phyloP scores from a whole-genome alignment of 2,113 vertebrate species.

The Nothobranchius furzeri region DNA sequence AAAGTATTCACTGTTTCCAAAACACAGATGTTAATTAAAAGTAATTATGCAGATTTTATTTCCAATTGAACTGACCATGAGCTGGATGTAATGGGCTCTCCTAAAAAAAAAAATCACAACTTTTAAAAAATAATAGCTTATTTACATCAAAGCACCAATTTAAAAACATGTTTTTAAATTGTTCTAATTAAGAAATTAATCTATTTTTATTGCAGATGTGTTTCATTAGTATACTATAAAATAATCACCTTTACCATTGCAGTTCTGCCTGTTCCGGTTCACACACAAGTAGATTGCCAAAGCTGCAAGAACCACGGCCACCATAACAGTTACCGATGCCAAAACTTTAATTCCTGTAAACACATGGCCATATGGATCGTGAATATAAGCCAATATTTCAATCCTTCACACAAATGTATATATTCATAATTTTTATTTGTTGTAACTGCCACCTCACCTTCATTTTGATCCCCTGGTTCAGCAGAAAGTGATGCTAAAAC shows the following conservation, averaged over 20 bases:
- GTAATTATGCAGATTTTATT: background rate
- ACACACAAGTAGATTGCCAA: constrained; percentile 65
- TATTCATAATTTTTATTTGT: background rate
- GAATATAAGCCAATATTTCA: background rate
- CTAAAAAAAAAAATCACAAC: constrained; percentile 26
- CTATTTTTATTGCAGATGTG: no score
- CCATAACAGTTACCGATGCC: constrained; percentile 60
- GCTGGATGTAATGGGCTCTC: constrained; percentile 22
- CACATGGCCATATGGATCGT: no score
- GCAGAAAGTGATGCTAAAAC: constrained; percentile 41
- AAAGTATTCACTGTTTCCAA: background rate
- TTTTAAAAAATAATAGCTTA: no score
- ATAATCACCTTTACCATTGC: constrained; percentile 63
- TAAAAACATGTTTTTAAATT: no score
- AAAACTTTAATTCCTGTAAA: constrained; percentile 66
- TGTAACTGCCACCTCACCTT: constrained; percentile 38
- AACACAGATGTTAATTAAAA: background rate
- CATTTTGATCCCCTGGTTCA: constrained; percentile 19
- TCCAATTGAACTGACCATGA: constrained; percentile 44
- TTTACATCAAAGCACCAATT: no score
- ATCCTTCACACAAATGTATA: no score
- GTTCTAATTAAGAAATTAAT: no score
- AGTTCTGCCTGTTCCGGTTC: constrained; percentile 48
- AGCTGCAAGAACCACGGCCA: constrained; percentile 60
- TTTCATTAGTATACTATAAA: background rate